These are phyloP conservation scores for Temnothorax curvispinosus DNA, from an alignment of 1,140 invertebrate genomes.

Conservation along the genomic window DNA sequence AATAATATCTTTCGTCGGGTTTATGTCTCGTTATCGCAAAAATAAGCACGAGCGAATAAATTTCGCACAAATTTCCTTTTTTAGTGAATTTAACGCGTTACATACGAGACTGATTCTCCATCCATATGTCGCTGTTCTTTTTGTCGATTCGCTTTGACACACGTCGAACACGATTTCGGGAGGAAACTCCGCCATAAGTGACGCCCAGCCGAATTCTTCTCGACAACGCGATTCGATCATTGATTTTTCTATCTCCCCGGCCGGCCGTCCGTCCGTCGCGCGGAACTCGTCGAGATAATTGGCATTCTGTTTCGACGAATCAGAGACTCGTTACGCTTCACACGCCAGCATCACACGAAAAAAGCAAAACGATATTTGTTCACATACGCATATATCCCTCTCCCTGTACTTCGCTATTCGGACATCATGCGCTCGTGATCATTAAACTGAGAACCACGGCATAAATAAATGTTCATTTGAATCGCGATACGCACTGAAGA, in stretches of 20 bases:
- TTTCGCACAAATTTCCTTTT: not conserved
- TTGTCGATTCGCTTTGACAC: conserved; percentile 4
- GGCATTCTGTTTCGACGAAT: conserved; percentile 39
- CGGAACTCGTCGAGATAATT: conserved; percentile 35
- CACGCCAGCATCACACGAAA: not conserved
- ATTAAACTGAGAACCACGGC: not conserved
- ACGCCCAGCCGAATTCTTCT: conserved; percentile 9
- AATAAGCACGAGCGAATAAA: not conserved
- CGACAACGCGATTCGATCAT: not conserved
- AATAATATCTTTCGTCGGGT: not conserved
- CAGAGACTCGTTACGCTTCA: conserved; percentile 47
- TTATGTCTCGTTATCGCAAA: not conserved
- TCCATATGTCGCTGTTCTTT: not conserved
- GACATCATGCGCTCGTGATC: conserved; percentile 27
- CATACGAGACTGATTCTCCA: no score
- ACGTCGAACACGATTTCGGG: conserved; percentile 6
- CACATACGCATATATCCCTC: conserved; percentile 5
- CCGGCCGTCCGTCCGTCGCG: not conserved
- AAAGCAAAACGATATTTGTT: conserved; percentile 18
- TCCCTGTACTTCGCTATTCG: not conserved
- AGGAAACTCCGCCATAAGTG: not conserved
- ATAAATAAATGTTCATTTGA: no score
- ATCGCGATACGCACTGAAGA: not conserved
- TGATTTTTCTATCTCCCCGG: not conserved
- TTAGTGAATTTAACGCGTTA: no score